Evolutionary conservation across 2,113 vertebrate genomes (phyloP).

Genomic region (Odocoileus virginianus): DNA sequence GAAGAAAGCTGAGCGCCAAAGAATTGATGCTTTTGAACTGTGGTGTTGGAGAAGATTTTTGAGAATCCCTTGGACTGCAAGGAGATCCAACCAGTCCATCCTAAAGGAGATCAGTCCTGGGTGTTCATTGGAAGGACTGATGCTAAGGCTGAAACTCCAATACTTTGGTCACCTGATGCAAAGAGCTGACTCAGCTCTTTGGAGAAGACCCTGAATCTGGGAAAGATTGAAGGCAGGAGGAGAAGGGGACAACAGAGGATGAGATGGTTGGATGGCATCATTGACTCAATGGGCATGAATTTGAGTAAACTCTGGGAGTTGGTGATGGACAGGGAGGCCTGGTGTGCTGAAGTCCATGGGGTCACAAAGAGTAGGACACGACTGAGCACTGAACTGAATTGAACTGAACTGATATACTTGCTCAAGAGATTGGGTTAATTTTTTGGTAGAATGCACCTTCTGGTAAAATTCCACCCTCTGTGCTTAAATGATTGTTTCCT

Average conservation of each 20-base stretch:
- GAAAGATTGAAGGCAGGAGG: not conserved
- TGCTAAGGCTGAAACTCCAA: not conserved
- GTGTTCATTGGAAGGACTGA: not conserved
- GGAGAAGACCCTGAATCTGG: not conserved
- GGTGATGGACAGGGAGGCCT: not conserved
- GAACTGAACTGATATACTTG: not conserved
- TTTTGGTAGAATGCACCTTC: not conserved
- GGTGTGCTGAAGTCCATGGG: not conserved
- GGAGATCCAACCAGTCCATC: not conserved
- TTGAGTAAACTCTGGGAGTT: not conserved
- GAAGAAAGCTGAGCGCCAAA: accelerated
- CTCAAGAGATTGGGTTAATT: not conserved
- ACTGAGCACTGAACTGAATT: not conserved
- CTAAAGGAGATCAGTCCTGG: not conserved
- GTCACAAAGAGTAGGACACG: not conserved
- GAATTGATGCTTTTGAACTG: not conserved
- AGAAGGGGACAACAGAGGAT: not conserved
- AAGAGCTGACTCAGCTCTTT: not conserved
- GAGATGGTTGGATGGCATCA: not conserved
- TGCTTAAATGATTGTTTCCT: not conserved
- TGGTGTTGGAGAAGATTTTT: not conserved
- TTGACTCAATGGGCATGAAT: not conserved
- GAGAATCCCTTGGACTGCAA: not conserved
- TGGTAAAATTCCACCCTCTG: not conserved
- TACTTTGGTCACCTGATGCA: not conserved